Evolutionary conservation across 1,140 invertebrate species (phyloP), one percentile per base, ranked within the genome.

Genomic region (Drosophila albomicans): DNA sequence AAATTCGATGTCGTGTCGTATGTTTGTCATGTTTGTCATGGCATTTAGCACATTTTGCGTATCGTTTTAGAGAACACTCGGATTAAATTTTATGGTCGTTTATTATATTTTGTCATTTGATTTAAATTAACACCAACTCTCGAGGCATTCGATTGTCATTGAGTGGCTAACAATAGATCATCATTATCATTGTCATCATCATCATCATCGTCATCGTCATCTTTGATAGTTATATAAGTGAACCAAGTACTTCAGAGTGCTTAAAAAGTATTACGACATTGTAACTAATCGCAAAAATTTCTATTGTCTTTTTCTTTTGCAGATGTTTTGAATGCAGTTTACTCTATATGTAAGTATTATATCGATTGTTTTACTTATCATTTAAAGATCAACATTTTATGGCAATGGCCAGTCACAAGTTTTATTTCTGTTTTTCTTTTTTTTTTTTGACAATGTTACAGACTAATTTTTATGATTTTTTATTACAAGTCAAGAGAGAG

Each of bases 51-150:
- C 82, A 70, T 87, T 52, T 72, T 30, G 75, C 61, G 75, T 71
- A 81, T 81, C 82, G 75, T 75, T 75, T 86, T 86, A 78, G 78
- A 67, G 58, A 81, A 75, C 54, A 76, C 68, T 79, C 79, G 72
- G 82, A 86, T 86, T 86, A 87, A 79, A 87, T 86, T 82, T 87
- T 86, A 87, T 77, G 82, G 62, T 82, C 82, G 82, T 86, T 87
- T 82, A 86, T 86, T 86, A 86, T 86, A 79, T 86, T 86, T 86
- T 87, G 82, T 86, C 82, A 82, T 87, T 87, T 86, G 82, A 87
- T 86, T 86, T 82, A 20, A 82, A 86, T 86, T 87, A 86, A 74
- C 82, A 87, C 82, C 75, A 63, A 25, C 20, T 69, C 68, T 57
- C 20, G 68, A 10, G 49, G 48, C 46, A 46, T 67, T 38, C 51